These are phyloP conservation scores for Bergia puertoricense DNA, from an alignment of 92 coral and sea anemone species.

Conservation along the genomic window DNA sequence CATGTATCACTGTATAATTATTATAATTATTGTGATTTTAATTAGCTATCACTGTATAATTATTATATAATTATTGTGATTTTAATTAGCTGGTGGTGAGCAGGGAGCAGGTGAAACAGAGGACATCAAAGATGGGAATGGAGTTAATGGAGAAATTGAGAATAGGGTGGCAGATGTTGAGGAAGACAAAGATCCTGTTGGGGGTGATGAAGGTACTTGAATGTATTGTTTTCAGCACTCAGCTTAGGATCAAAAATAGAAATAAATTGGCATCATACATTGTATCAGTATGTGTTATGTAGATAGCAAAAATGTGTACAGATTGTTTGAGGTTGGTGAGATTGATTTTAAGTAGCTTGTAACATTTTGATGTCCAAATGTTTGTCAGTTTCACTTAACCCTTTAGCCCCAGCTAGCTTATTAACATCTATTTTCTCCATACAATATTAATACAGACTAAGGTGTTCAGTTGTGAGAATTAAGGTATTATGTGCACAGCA, in stretches of 20 bases:
- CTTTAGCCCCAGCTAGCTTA: no score
- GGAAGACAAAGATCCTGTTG: background rate
- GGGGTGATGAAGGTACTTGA: background rate
- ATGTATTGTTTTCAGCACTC: background rate
- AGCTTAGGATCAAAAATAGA: background rate
- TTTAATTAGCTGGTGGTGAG: slow-evolving; percentile 25
- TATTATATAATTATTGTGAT: background rate
- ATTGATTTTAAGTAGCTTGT: no score
- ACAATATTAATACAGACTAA: no score
- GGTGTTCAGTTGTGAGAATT: no score
- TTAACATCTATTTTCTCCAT: no score
- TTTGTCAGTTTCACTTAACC: no score
- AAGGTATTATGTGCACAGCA: no score
- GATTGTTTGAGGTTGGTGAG: no score
- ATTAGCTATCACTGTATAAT: background rate
- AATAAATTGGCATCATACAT: background rate
- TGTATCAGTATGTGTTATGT: background rate
- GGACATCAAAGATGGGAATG: slow-evolving; percentile 7
- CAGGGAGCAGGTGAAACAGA: slow-evolving; percentile 27
- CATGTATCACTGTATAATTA: no score
- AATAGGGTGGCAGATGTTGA: background rate
- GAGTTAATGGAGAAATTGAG: slow-evolving; percentile 43
- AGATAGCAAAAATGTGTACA: no score
- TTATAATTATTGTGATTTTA: background rate
- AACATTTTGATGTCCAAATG: no score